Evolutionary conservation across 2,888 invertebrate species (phyloP).

Genomic region (Meteorus cinctellus): DNA sequence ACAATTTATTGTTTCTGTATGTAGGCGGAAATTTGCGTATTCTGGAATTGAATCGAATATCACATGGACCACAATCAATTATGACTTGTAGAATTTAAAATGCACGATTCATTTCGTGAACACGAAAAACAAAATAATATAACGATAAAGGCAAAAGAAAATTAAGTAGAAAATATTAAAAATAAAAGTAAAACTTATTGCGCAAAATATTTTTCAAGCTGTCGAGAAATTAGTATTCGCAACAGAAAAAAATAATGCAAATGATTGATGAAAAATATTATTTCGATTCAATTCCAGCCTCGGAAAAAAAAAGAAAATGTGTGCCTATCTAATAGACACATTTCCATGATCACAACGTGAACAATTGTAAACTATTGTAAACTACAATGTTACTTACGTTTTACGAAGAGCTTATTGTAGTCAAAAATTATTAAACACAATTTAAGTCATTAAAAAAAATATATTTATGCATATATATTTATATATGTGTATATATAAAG

Average conservation of each 20-base stretch:
- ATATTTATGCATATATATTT: not conserved
- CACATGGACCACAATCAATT: slow-evolving; percentile 31
- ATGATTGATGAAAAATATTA: not conserved
- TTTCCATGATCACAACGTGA: slow-evolving; percentile 61
- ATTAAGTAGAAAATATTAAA: slow-evolving; percentile 26
- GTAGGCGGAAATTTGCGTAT: slow-evolving; percentile 56
- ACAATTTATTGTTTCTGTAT: slow-evolving; percentile 51
- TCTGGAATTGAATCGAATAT: slow-evolving; percentile 63
- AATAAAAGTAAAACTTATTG: slow-evolving; percentile 34
- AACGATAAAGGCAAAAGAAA: slow-evolving; percentile 35
- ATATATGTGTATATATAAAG: not conserved
- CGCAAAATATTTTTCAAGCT: slow-evolving; percentile 34
- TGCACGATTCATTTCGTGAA: slow-evolving; percentile 27
- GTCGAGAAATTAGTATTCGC: slow-evolving; percentile 38
- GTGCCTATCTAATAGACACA: slow-evolving; percentile 68
- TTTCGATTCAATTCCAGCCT: slow-evolving; percentile 64
- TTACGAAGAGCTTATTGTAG: slow-evolving; percentile 74
- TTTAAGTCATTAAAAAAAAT: slow-evolving; percentile 61
- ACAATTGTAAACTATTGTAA: slow-evolving; percentile 73
- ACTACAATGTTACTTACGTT: slow-evolving; percentile 73
- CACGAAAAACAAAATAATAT: slow-evolving; percentile 26
- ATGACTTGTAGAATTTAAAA: slow-evolving; percentile 45
- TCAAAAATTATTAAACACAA: slow-evolving; percentile 71
- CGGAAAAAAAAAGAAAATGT: slow-evolving; percentile 56
- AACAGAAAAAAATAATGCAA: not conserved